Percentiles rank a stretch among this genome's conserved stretches.
phyloP scores from a whole-genome alignment of 2,797 vertebrate species.

The Falco concolor region DNA sequence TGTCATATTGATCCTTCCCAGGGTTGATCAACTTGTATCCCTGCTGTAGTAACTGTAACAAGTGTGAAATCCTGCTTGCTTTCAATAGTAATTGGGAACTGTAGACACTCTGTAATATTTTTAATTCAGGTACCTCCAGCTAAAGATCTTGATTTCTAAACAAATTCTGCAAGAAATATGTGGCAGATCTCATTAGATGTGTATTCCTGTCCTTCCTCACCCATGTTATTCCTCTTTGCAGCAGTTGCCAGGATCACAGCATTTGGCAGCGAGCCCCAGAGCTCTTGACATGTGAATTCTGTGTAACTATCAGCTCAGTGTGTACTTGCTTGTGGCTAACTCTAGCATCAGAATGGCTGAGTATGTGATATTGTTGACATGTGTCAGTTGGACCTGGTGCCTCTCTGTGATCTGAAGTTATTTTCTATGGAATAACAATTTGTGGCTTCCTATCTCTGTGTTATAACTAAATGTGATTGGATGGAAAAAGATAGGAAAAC shows the following conservation, averaged over 20 bases:
- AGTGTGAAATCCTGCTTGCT: neutral
- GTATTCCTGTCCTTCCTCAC: neutral
- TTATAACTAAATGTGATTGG: neutral
- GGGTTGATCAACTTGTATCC: neutral
- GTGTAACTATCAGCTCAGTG: neutral
- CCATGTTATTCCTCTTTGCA: neutral
- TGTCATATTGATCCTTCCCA: neutral
- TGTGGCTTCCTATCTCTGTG: neutral
- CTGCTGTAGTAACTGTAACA: neutral
- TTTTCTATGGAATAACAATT: neutral
- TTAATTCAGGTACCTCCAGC: neutral
- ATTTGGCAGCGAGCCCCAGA: neutral
- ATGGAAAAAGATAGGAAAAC: neutral
- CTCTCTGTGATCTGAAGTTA: neutral
- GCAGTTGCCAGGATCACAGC: neutral
- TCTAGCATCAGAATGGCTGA: neutral
- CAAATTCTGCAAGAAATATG: neutral
- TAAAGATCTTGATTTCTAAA: neutral
- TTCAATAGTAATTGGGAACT: neutral
- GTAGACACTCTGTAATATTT: neutral
- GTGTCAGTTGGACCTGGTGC: neutral
- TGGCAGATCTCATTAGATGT: neutral
- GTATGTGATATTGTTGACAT: neutral
- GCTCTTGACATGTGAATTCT: neutral
- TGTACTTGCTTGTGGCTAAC: neutral